Evolutionary conservation across 2,113 vertebrate species (phyloP).

Genomic region (Leucosticte australis): DNA sequence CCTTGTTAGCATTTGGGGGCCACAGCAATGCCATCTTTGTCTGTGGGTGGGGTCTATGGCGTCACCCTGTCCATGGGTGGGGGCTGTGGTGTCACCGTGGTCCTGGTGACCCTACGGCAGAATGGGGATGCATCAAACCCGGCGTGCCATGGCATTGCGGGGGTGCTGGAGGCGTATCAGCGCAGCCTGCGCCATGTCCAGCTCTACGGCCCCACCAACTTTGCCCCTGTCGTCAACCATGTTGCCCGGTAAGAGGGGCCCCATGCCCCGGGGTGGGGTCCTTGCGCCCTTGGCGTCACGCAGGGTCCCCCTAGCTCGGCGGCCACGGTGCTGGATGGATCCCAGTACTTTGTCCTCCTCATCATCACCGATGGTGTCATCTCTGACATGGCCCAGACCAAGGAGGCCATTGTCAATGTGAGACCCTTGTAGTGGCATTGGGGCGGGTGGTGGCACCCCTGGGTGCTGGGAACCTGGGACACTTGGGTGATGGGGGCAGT

Average conservation of each 20-base stretch:
- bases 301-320: background rate
- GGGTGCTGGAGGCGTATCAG: conserved; percentile 93
- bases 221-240: conserved; percentile 91
- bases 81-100: background rate
- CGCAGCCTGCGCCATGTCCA: conserved; percentile 92
- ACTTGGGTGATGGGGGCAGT: background rate
- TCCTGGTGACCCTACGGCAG: conserved; percentile 52
- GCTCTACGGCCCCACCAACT: conserved; percentile 95
- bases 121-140: conserved; percentile 92
- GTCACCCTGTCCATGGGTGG: too few species aligned
- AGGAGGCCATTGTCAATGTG: conserved; percentile 96
- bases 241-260: conserved; percentile 69
- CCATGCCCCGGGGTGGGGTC: background rate
- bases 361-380: conserved; percentile 97
- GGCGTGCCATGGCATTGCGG: conserved; percentile 90
- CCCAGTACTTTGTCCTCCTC: conserved; percentile 77
- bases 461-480: background rate
- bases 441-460: background rate
- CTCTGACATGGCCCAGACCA: conserved; percentile 97
- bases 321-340: background rate
- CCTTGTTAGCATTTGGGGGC: background rate
- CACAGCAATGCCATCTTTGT: background rate
- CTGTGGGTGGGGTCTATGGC: background rate
- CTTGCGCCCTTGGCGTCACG: rapidly evolving
- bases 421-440: background rate